Percentiles rank a stretch among this genome's conserved stretches.
phyloP scores from a whole-genome alignment of 2,113 vertebrate species.

The Calcarius ornatus region DNA sequence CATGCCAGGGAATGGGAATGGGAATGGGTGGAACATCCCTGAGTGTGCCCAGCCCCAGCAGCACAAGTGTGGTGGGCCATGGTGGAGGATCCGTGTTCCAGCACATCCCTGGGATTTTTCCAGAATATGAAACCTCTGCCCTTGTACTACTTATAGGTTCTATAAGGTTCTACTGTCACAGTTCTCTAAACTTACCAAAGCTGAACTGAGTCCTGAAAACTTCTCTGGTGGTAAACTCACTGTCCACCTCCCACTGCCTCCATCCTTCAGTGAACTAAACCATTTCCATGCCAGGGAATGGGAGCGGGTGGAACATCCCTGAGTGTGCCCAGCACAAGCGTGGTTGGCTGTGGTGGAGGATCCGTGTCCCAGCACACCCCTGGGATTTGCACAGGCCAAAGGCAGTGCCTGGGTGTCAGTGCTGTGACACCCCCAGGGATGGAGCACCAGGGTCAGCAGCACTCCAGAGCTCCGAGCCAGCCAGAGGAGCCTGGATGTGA shows the following conservation, averaged over 20 bases:
- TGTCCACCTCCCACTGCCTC: neutral
- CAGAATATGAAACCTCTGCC: neutral
- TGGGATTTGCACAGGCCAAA: neutral
- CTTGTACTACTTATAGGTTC: neutral
- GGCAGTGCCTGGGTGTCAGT: neutral
- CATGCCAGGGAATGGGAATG: neutral
- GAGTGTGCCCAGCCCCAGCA: neutral
- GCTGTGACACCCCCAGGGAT: neutral
- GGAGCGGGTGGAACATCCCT: neutral
- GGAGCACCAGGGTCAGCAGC: neutral
- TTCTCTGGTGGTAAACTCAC: neutral
- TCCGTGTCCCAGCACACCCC: neutral
- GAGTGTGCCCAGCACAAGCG: fast-evolving
- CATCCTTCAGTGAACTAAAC: neutral
- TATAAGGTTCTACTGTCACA: neutral
- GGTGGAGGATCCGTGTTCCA: neutral
- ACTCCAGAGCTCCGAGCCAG: neutral
- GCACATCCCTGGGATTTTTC: neutral
- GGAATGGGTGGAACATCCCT: neutral
- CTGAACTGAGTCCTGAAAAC: neutral
- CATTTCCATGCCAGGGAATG: neutral
- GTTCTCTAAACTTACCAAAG: neutral
- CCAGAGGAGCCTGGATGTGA: neutral
- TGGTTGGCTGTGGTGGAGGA: neutral
- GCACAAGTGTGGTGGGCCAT: fast-evolving